Evolutionary conservation across 2,888 invertebrate species (phyloP).

Genomic region (Drosophila borealis): DNA sequence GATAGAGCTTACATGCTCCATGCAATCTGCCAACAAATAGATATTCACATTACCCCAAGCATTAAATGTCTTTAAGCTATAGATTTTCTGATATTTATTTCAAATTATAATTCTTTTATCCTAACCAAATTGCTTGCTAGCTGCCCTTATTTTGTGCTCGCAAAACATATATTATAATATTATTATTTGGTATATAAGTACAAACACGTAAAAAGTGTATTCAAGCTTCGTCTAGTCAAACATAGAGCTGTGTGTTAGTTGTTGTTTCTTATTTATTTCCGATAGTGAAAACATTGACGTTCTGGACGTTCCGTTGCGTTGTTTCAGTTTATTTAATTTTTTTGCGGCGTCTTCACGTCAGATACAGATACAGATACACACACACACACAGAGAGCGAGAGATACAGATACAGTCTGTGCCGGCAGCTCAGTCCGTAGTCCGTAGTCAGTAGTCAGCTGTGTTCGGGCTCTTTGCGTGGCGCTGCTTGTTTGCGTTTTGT

Average conservation of each 20-base stretch:
- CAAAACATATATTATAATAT: no score
- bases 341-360: conserved; percentile 64
- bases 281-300: conserved; percentile 64
- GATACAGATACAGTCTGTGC: conserved; percentile 22
- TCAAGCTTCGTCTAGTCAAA: conserved; percentile 14
- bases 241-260: conserved; percentile 2
- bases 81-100: no score
- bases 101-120: neutral
- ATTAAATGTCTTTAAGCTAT: no score
- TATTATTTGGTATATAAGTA: no score
- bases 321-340: conserved; percentile 66
- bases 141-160: no score
- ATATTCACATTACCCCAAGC: no score
- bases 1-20: neutral
- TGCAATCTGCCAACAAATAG: no score
- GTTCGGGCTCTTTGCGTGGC: conserved; percentile 41
- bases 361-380: conserved; percentile 14
- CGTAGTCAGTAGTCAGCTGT: conserved; percentile 47
- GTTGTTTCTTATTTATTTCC: conserved; percentile 58
- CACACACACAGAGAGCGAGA: conserved; percentile 2
- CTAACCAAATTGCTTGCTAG: no score
- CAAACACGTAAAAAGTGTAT: conserved; percentile 15
- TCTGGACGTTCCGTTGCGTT: conserved; percentile 28
- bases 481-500: conserved; percentile 26
- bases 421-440: conserved; percentile 37